These are phyloP conservation scores for Mobula birostris DNA, from an alignment of 2,113 vertebrate genomes.

Conservation along the genomic window DNA sequence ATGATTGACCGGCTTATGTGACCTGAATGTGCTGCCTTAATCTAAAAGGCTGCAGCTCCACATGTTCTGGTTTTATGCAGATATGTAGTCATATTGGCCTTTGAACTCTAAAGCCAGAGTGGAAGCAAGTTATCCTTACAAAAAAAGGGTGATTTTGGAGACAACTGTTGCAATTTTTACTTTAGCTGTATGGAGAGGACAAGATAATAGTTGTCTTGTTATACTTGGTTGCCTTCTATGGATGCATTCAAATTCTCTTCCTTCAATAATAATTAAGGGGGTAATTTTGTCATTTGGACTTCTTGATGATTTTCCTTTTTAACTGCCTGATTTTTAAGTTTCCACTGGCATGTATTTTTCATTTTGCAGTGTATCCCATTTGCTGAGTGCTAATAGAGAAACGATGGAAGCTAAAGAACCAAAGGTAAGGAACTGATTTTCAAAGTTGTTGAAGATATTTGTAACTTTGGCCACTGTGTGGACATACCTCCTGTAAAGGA, in stretches of 20 bases:
- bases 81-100: no score
- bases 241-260: not conserved
- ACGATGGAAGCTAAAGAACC: conserved; percentile 60
- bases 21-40: no score
- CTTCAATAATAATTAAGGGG: not conserved
- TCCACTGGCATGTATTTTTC: not conserved
- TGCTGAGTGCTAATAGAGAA: conserved; percentile 67
- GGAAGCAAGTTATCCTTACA: no score
- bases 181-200: no score
- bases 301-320: not conserved
- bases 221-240: not conserved
- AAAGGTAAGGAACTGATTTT: conserved; percentile 60
- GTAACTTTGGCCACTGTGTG: not conserved
- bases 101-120: no score
- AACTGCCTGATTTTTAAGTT: not conserved
- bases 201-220: not conserved
- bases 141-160: no score
- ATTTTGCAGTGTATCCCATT: conserved; percentile 58
- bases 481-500: not conserved
- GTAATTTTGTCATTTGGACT: not conserved
- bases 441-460: conserved; percentile 27
- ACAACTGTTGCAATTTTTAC: no score
- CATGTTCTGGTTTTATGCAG: no score
- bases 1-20: no score
- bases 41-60: no score